phyloP scores from a whole-genome alignment of 2,113 vertebrate genomes.

The Tragelaphus strepsiceros region DNA sequence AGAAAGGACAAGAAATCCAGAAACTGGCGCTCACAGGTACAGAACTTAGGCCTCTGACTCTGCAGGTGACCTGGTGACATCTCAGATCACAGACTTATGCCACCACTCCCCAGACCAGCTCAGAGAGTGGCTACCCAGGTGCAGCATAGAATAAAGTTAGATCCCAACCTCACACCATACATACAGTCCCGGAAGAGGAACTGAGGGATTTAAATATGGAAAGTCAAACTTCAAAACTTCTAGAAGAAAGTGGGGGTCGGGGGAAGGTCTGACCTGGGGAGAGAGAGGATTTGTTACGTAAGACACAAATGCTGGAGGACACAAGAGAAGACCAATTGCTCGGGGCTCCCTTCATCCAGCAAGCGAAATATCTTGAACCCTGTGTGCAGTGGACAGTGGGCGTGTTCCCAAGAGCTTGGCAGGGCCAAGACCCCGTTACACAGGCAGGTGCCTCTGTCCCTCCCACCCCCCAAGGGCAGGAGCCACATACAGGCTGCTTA shows the following conservation, averaged over 20 bases:
- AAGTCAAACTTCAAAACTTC: neutral
- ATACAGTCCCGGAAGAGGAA: neutral
- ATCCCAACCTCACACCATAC: neutral
- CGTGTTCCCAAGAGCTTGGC: accelerated
- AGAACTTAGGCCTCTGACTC: neutral
- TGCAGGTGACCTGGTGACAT: neutral
- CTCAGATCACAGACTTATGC: neutral
- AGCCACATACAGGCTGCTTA: neutral
- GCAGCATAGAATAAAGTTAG: neutral
- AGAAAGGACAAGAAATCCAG: neutral
- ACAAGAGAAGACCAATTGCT: accelerated
- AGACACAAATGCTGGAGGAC: neutral
- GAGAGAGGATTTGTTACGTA: neutral
- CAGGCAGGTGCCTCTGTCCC: accelerated
- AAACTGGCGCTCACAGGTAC: neutral
- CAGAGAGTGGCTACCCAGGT: accelerated
- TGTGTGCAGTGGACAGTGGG: accelerated
- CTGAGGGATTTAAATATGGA: neutral
- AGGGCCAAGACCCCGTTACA: accelerated
- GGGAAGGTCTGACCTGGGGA: neutral
- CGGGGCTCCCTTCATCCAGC: neutral
- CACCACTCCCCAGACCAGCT: neutral
- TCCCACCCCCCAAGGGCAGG: too few relatives aligned
- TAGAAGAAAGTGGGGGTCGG: too few relatives aligned
- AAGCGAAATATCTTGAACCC: neutral